Evolutionary conservation across 2,113 vertebrate species (phyloP).

Genomic region (Irena cyanogastra): DNA sequence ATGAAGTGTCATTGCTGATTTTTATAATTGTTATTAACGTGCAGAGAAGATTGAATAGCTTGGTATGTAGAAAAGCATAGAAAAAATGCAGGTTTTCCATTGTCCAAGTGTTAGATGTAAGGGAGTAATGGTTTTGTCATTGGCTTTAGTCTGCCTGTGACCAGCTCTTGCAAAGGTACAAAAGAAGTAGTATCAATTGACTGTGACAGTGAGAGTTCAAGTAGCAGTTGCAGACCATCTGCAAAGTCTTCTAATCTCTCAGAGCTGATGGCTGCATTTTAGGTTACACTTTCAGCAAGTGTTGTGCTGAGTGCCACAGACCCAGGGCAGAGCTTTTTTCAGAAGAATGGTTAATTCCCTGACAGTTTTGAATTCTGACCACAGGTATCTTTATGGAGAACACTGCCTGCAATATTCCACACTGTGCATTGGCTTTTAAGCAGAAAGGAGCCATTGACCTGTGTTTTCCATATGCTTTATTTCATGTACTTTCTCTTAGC

Average conservation of each 20-base stretch:
- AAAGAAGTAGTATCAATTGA: neutral
- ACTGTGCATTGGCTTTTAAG: neutral
- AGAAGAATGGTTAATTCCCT: neutral
- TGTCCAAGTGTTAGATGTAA: neutral
- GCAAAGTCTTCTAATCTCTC: neutral
- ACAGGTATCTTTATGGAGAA: neutral
- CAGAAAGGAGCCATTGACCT: neutral
- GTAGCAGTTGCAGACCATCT: neutral
- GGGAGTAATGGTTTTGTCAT: neutral
- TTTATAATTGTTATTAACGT: neutral
- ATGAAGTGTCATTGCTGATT: neutral
- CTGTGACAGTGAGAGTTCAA: neutral
- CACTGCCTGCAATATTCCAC: neutral
- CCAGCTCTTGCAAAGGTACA: neutral
- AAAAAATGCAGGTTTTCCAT: neutral
- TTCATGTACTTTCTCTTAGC: neutral
- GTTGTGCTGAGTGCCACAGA: fast-evolving
- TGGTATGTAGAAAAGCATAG: neutral
- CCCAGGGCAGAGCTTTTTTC: neutral
- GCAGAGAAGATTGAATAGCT: neutral
- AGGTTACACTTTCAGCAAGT: neutral
- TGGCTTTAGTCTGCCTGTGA: neutral
- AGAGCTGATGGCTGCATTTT: neutral
- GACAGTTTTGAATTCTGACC: neutral
- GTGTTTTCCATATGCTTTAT: neutral